phyloP scores from a whole-genome alignment of 2,888 invertebrate species.

The Acrocyrtus sp. region DNA sequence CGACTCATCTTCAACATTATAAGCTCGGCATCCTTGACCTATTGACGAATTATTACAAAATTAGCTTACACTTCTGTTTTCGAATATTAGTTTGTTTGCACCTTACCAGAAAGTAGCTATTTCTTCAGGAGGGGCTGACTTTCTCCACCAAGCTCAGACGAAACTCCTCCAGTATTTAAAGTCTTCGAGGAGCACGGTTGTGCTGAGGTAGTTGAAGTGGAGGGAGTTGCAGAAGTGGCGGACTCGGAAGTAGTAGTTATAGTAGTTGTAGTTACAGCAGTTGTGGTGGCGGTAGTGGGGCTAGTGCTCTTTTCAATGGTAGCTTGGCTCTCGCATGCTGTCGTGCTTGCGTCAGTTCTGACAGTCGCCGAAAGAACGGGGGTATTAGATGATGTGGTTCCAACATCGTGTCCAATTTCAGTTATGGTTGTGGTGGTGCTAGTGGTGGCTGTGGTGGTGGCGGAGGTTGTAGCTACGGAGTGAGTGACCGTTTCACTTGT shows the following conservation, averaged over 20 bases:
- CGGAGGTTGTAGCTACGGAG: not conserved
- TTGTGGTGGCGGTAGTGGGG: slow-evolving; percentile 9
- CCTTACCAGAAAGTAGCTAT: slow-evolving; percentile 40
- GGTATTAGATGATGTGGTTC: slow-evolving; percentile 20
- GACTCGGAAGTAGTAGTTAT: slow-evolving; percentile 30
- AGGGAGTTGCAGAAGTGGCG: slow-evolving; percentile 9
- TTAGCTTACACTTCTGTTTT: not conserved
- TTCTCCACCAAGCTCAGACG: slow-evolving; percentile 46
- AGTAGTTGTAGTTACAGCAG: slow-evolving; percentile 15
- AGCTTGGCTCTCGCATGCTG: too few relatives aligned
- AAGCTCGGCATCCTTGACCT: not conserved
- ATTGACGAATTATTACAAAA: too few relatives aligned
- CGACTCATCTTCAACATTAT: not conserved
- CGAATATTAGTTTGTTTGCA: too few relatives aligned
- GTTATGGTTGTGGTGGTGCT: not conserved
- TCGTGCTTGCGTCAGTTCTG: slow-evolving; percentile 45
- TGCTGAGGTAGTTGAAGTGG: slow-evolving; percentile 11
- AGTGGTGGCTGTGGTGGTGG: not conserved
- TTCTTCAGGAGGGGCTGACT: slow-evolving; percentile 62
- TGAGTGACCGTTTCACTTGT: not conserved
- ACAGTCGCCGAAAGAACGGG: slow-evolving; percentile 49
- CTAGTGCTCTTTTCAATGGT: not conserved
- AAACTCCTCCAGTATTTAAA: not conserved
- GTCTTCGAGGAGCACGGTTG: slow-evolving; percentile 32
- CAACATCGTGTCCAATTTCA: not conserved